Base-by-base conservation (phyloP, 2,888 invertebrate genomes). In the Euplagia quadripunctaria region DNA sequence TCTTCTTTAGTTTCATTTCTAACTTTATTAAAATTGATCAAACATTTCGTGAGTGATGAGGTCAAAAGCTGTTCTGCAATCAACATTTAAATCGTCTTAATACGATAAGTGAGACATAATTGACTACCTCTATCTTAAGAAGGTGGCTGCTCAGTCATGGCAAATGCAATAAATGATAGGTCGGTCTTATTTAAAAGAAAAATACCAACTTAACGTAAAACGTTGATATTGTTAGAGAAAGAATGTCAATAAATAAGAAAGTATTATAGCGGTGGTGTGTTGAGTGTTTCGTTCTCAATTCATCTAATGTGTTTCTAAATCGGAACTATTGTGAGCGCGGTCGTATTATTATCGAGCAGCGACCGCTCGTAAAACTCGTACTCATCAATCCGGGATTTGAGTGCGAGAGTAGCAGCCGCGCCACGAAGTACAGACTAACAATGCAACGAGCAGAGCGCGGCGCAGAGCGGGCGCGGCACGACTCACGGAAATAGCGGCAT, bases 401-500 rank as follows among this genome's bases (percentile, higher is more conserved):
- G 82, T 80, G 79, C 71, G 72, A 6, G 31, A 31, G 31, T 31
- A 71, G 77, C 52, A 31, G 76, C 76, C 70, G 76, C 68, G 72
- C 76, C 31, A 76, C 73, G 14, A 20, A 68, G 20, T 16, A 43
- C 17, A 42, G 20, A 20, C 20, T 0, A 31, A 12, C 65, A 17
- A 14, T 14, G 66, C 31, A 14, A 61, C 31, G 49, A 70, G 51
- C 52, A 20, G 41, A 58, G 61, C 55, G 68, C 65, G 43, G 43
- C 43, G 4, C 43, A 46, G 43, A 46, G 43, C 43, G 9, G n/a
- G 66, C 9, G 51, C 68, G 70, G 20, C 14, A 46, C 68, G 20
- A 42, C 52, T 77, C 82, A 85, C 89, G 82, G 86, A 91, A 92
- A 93, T 93, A 92, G 90, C 88, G 85, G 92, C 93, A 93, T 94